Evolutionary conservation across 2,797 vertebrate species (phyloP).

Genomic region (Ceyx erithaca): DNA sequence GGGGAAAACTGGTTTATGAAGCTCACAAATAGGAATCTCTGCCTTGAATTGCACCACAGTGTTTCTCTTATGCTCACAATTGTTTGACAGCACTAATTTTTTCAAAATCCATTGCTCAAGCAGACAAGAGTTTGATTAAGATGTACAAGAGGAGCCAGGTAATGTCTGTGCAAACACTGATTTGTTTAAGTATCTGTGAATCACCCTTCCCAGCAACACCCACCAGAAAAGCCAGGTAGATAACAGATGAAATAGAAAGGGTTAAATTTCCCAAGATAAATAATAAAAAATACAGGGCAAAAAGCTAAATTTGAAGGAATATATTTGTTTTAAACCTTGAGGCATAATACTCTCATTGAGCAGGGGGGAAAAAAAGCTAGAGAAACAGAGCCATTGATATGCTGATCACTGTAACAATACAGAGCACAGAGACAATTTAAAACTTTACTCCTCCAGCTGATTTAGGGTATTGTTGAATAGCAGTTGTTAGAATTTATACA

Average conservation of each 20-base stretch:
- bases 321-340: constrained; percentile 30
- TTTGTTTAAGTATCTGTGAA: neutral
- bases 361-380: neutral
- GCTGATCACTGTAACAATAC: constrained; percentile 20
- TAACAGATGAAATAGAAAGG: neutral
- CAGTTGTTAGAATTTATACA: constrained; percentile 17
- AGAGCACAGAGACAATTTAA: constrained; percentile 6
- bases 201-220: neutral
- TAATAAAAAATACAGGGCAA: neutral
- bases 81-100: neutral
- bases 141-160: neutral
- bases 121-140: neutral
- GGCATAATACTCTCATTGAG: neutral
- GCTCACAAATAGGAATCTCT: neutral
- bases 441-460: constrained; percentile 30
- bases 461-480: constrained; percentile 22
- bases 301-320: neutral
- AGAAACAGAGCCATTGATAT: constrained; percentile 17
- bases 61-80: neutral
- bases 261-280: neutral
- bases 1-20: neutral
- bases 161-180: fast-evolving
- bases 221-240: neutral
- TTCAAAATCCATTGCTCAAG: neutral
- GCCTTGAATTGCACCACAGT: neutral